Base-by-base conservation (phyloP, 1,140 invertebrate species). In the Drosophila virilis region DNA sequence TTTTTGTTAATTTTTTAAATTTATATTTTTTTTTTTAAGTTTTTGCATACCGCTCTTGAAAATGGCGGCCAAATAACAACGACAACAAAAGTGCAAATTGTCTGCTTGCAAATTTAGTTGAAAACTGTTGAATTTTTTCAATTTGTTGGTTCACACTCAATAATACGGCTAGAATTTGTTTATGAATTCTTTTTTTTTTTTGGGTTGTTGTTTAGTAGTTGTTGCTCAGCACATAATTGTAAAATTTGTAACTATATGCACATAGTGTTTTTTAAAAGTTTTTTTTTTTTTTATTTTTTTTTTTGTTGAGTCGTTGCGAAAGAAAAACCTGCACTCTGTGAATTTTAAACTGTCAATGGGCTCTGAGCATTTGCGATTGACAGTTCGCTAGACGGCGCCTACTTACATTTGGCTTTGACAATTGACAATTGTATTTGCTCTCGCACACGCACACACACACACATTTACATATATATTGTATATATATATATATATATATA, bases 11-110 rank as follows among this genome's bases (percentile, higher is more conserved):
- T 17, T 57, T 73, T 74, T 40, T 42, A 46, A 48, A 42, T 64
- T 67, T 40, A 28, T 35, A 60, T 66, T 51, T 32, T n/a, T 17
- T 17, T 17, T 15, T 17, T 13, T 17, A 8, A 12, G 43, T 46
- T 80, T 78, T 85, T 40, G 74, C 82, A 73, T 85, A 86, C 82
- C 85, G 70, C 76, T 45, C 48, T 68, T 38, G 2, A 78, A 86
- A 84, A 80, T 85, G 81, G 82, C 71, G 70, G 54, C 77, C 32
- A 61, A 68, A 17, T 72, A 77, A 68, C 69, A 80, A 73, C 71
- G 71, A 68, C 35, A 76, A 80, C 42, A 1, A 78, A 32, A 28
- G 22, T 3, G 22, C 32, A 13, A 70, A 72, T 75, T 75, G 69
- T 28, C 22, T 28, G 28, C 51, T 46, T 64, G 61, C 46, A 70